Evolutionary conservation across 2,888 invertebrate species (phyloP).

Genomic region (Melieria crassipennis): DNA sequence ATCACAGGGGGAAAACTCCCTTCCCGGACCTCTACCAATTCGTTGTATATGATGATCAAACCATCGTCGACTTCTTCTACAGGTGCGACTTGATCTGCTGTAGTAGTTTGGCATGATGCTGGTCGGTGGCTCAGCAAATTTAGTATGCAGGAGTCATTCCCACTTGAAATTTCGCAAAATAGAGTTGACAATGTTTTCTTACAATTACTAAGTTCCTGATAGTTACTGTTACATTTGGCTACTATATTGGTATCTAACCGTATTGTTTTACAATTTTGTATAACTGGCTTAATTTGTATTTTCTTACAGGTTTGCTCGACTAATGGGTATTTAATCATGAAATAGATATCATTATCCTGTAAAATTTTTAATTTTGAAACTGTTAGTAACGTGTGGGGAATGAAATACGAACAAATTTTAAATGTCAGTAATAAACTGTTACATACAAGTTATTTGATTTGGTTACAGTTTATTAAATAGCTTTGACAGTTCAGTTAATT

Average conservation of each 20-base stretch:
- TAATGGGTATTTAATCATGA: conserved; percentile 10
- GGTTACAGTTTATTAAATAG: no score
- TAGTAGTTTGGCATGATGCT: conserved; percentile 1
- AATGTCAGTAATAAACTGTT: no score
- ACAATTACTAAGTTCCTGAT: conserved; percentile 1
- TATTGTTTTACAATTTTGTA: not conserved
- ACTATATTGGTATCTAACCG: not conserved
- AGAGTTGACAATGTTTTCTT: not conserved
- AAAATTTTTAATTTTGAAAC: conserved; percentile 19
- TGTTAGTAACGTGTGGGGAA: no score
- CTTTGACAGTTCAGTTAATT: no score
- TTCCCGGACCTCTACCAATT: not conserved
- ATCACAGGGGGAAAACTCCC: not conserved
- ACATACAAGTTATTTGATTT: no score
- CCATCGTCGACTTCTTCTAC: not conserved
- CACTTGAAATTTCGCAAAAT: not conserved
- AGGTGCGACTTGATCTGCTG: not conserved
- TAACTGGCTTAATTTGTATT: conserved; percentile 8
- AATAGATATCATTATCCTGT: conserved; percentile 5
- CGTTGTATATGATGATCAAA: not conserved
- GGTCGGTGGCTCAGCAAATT: not conserved
- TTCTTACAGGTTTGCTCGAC: conserved; percentile 13
- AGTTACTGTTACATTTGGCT: not conserved
- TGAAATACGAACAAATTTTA: no score
- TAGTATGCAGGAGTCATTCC: not conserved